Evolutionary conservation across 2,113 vertebrate species (phyloP), one percentile per base, ranked within the genome.

Genomic region (Indicator maculatus): DNA sequence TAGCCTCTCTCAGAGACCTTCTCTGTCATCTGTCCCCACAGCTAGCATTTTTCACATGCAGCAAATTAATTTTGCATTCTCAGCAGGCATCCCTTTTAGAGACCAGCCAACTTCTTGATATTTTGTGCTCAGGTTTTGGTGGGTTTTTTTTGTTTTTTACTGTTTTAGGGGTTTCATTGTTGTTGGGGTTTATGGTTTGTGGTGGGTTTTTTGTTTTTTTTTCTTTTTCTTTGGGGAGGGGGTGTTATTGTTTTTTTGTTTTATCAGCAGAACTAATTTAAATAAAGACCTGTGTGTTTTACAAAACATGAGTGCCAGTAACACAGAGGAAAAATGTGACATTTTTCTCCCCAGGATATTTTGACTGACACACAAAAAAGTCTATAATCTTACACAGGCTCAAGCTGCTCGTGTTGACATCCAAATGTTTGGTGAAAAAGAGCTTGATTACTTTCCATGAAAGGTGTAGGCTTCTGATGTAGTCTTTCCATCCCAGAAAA

Each of bases 301-400:
- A 95, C 89, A 93, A 95, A 96, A 94, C 91, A 93, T 19, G 64
- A 97, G 83, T 92, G 84, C 93, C 95, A 93, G 83, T 72, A 95
- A 92, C 88, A 94, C 74, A 90, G 88, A 95, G 78, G 88, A 90
- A 90, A 81, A 96, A 96, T 92, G 93, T 95, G 93, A 94, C 95
- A 96, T 94, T 97, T 97, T 94, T 97, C 95, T 96, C 96, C 94
- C 91, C 89, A 61, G 86, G 93, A 94, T 96, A 95, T 96, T 95
- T 96, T 95, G 93, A 96, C 95, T 97, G 96, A 97, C 95, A 95
- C 89, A 75, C 87, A 74, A 89, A 83, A 91, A 96, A 96, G 94
- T 96, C 91, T 96, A 96, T 96, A 93, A 95, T 97, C 95, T 93
- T 83, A 88, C 96, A 89, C 24, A 92, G 93, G 91, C 93, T 95